Evolutionary conservation across 2,888 invertebrate genomes (phyloP).

Genomic region (Cerastis leucographa): DNA sequence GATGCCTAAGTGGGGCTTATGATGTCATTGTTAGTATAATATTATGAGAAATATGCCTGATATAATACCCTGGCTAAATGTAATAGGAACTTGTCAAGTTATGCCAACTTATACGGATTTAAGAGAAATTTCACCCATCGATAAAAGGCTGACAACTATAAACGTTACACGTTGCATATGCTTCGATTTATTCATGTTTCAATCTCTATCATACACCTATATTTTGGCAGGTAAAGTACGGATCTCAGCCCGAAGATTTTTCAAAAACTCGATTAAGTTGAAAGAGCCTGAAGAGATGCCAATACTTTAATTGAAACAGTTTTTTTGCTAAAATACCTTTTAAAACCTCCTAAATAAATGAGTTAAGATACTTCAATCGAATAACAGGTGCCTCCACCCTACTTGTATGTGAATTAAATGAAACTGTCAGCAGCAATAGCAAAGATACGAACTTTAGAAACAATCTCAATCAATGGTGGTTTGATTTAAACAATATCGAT

Average conservation of each 20-base stretch:
- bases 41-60: not conserved
- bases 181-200: no score
- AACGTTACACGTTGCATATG: no score
- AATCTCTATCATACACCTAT: no score
- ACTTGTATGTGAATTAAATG: slow-evolving; percentile 50
- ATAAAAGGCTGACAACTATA: no score
- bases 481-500: slow-evolving; percentile 47
- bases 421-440: slow-evolving; percentile 52
- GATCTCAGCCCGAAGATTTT: no score
- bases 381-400: slow-evolving; percentile 34
- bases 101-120: no score
- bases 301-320: not conserved
- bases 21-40: not conserved
- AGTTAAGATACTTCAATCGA: not conserved
- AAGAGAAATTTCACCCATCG: no score
- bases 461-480: slow-evolving; percentile 52
- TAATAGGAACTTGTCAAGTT: no score
- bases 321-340: not conserved
- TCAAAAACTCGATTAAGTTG: no score
- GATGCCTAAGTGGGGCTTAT: not conserved
- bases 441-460: slow-evolving; percentile 54
- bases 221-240: no score
- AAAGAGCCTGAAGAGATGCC: no score
- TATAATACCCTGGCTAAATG: no score
- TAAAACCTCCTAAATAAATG: not conserved